Evolutionary conservation across 2,113 vertebrate genomes (phyloP).

Genomic region (Microtus montanus): DNA sequence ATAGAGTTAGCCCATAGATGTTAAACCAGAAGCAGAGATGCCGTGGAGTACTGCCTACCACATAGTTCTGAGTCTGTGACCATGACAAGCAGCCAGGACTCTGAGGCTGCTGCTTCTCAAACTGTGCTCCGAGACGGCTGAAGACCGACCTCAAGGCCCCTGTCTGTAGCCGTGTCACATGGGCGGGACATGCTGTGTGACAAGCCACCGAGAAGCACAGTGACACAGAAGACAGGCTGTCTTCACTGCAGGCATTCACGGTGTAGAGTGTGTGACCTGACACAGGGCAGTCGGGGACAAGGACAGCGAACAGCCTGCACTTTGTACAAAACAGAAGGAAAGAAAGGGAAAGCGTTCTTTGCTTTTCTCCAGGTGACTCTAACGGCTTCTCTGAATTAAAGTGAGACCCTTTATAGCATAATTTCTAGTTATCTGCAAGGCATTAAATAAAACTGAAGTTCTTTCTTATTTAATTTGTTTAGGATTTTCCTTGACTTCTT

Average conservation of each 20-base stretch:
- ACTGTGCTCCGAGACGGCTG: neutral
- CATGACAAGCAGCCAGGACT: neutral
- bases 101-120: neutral
- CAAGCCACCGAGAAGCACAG: neutral
- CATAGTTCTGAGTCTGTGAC: neutral
- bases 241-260: neutral
- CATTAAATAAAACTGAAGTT: conserved; percentile 32
- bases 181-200: neutral
- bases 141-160: neutral
- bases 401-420: neutral
- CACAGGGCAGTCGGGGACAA: neutral
- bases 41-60: neutral
- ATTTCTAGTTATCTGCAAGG: conserved; percentile 49
- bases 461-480: conserved; percentile 32
- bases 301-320: neutral
- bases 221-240: neutral
- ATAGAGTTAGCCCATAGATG: neutral
- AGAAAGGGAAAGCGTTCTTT: conserved; percentile 1
- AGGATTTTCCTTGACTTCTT: conserved; percentile 22
- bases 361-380: neutral
- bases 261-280: neutral
- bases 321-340: neutral
- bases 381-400: conserved; percentile 39
- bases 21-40: neutral
- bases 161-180: neutral